A percentile compares a stretch with the other conserved stretches of the same genome.
These are phyloP conservation scores for Oriolus oriolus DNA, from an alignment of 2,113 vertebrate genomes.

Conservation along the genomic window DNA sequence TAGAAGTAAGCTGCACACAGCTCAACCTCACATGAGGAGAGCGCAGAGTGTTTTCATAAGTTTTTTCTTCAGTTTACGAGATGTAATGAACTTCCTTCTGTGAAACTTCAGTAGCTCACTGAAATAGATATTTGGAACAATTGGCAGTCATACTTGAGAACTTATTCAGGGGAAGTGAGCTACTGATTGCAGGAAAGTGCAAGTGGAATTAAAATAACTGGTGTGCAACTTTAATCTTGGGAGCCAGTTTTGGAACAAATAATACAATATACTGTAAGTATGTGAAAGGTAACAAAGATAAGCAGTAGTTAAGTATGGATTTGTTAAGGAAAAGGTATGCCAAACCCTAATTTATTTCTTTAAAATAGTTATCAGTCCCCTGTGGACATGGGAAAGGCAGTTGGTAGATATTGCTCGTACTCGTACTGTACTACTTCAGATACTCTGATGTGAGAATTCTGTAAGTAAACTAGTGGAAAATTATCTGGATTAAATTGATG, in stretches of 20 bases:
- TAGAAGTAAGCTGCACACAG: neutral
- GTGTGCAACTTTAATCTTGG: neutral
- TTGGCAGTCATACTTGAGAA: neutral
- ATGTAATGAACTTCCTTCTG: neutral
- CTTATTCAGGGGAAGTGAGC: neutral
- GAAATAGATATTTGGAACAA: neutral
- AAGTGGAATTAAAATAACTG: neutral
- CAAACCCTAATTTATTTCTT: neutral
- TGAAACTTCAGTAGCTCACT: neutral
- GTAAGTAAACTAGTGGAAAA: neutral
- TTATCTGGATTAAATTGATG: neutral
- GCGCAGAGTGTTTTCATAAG: neutral
- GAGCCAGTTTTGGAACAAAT: neutral
- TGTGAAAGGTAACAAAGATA: neutral
- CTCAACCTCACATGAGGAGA: neutral
- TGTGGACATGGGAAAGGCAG: neutral
- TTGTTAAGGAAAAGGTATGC: neutral
- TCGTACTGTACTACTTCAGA: neutral
- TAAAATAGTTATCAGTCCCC: neutral
- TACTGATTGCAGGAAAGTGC: neutral
- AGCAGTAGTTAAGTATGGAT: neutral
- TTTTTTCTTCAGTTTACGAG: neutral
- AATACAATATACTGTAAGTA: neutral
- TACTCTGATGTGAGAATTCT: neutral
- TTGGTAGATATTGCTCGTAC: neutral